Evolutionary conservation across 1,140 invertebrate species (phyloP).

Genomic region (Zaprionus taronus): DNA sequence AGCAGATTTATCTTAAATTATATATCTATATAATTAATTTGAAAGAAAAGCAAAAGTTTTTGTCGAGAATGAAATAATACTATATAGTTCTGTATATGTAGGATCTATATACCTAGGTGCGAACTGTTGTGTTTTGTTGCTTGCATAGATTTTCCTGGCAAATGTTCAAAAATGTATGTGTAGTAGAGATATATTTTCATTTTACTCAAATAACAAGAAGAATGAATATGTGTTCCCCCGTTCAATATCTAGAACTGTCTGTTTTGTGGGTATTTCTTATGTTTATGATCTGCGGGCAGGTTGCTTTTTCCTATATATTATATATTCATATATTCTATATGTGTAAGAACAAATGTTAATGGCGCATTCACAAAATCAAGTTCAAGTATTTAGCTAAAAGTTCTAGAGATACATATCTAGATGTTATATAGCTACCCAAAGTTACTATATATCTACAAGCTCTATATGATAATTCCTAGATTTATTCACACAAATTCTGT

Average conservation of each 20-base stretch:
- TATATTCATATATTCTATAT: constrained; percentile 26
- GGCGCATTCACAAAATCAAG: constrained; percentile 72
- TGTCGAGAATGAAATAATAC: constrained; percentile 22
- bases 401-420: constrained; percentile 1
- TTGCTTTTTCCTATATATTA: constrained; percentile 32
- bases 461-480: too few relatives aligned
- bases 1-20: constrained; percentile 8
- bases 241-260: constrained; percentile 51
- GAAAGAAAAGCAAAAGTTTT: constrained; percentile 45
- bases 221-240: constrained; percentile 60
- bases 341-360: constrained; percentile 31
- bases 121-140: constrained; percentile 16
- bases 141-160: constrained; percentile 76
- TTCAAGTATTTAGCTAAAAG: constrained; percentile 66
- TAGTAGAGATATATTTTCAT: constrained; percentile 38
- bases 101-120: constrained; percentile 35
- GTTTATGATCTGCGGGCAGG: constrained; percentile 40
- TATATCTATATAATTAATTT: constrained; percentile 25
- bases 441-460: too few relatives aligned
- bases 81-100: constrained; percentile 34
- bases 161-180: constrained; percentile 71
- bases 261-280: constrained; percentile 24
- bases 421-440: too few relatives aligned
- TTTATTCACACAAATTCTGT: background rate
- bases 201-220: constrained; percentile 64